Evolutionary conservation across 2,113 vertebrate species (phyloP), one percentile per base, ranked within the genome.

Genomic region (Ailurus styani): DNA sequence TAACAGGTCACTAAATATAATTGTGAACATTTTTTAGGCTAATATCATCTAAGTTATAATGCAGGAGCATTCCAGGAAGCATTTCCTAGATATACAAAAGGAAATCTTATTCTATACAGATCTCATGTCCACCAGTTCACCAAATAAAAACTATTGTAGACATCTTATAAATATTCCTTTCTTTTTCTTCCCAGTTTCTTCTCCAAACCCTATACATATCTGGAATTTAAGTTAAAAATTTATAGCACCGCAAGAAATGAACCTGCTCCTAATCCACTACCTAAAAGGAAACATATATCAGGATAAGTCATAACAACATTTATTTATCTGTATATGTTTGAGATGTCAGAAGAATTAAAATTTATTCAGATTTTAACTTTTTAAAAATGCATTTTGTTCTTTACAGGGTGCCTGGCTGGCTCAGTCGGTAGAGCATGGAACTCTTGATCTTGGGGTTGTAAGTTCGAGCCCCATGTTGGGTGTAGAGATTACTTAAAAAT

Each of bases 221-320:
- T 95, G 55, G 78, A 91, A 95, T 86, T 93, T 83, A 73, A 93
- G 37, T 78, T 85, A 89, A 47, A 97, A 95, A 40, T 79, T 83
- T 68, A 34, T 18, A 81, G 55, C 29, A 55, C 77, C 45, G 82
- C 37, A 90, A 90, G 60, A 95, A 93, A 82, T 40, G 8, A 87
- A 72, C 9, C 34, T 84, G 27, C 73, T 81, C 42, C 66, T 85
- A 88, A 79, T 10, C 29, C n/a, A 82, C 34, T 85, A 77, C 6
- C 23, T 68, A 93, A 72, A 87, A 79, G 45, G n/a, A 95, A 96
- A 93, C 42, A 78, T 37, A 13, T 15, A 34, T 52, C 72, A 93
- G 12, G 27, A 40, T 73, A 52, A 90, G 25, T 55, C 73, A 34
- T 34, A 88, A 78, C 20, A 90, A 91, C 6, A 25, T 82, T 83